Evolutionary conservation across 2,888 invertebrate species (phyloP).

Genomic region (Eupelmus urozonus): DNA sequence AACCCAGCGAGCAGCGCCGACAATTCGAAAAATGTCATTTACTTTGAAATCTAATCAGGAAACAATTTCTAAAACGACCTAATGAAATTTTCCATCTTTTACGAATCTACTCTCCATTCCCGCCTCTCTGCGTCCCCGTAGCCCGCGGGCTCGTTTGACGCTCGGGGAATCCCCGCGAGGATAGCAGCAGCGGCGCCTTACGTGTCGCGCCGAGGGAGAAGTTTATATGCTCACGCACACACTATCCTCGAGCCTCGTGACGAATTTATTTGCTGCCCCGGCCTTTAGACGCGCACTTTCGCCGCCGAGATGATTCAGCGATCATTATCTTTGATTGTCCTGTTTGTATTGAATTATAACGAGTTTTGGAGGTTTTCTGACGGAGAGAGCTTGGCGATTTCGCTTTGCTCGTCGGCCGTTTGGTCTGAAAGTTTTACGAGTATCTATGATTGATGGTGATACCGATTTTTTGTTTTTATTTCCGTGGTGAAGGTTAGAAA

Average conservation of each 20-base stretch:
- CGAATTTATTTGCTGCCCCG: conserved; percentile 27
- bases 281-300: not conserved
- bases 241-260: not conserved
- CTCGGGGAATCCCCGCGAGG: conserved; percentile 35
- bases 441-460: too few species aligned
- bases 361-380: not conserved
- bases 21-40: too few species aligned
- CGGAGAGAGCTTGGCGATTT: not conserved
- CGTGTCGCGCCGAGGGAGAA: not conserved
- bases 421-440: too few species aligned
- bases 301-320: conserved; percentile 51
- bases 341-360: conserved; percentile 27
- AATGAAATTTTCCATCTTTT: not conserved
- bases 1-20: too few species aligned
- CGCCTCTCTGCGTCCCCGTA: not conserved
- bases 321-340: conserved; percentile 33
- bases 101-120: not conserved
- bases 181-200: conserved; percentile 14
- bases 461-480: too few species aligned
- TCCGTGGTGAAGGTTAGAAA: too few species aligned
- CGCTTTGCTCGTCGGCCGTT: not conserved
- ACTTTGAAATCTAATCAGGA: too few species aligned
- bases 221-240: not conserved
- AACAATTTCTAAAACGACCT: not conserved
- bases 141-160: conserved; percentile 5